phyloP scores from a whole-genome alignment of 35 echinoderm and acorn worm genomes.

The Chiridota heheva region DNA sequence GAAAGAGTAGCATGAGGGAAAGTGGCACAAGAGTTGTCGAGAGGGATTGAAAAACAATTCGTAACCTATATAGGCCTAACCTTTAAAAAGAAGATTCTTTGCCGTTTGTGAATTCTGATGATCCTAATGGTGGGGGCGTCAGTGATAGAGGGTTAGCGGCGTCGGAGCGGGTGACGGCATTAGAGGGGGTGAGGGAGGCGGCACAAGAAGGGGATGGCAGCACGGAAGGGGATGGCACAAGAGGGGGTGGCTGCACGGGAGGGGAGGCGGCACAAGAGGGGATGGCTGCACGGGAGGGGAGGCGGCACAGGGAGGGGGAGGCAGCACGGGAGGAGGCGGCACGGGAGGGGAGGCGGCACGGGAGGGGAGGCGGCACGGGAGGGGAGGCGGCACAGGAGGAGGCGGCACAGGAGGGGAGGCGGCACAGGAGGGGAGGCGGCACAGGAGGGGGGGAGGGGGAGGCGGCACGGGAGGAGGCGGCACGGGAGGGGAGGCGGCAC shows the following conservation, averaged over 20 bases:
- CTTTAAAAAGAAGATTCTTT: too few relatives aligned
- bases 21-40: too few relatives aligned
- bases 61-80: too few relatives aligned
- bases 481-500: too few relatives aligned
- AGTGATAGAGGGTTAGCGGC: too few relatives aligned
- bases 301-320: too few relatives aligned
- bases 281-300: too few relatives aligned
- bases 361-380: neutral
- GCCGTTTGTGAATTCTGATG: too few relatives aligned
- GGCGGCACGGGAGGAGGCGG: too few relatives aligned
- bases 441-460: neutral
- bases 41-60: too few relatives aligned
- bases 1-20: too few relatives aligned
- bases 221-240: neutral
- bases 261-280: neutral
- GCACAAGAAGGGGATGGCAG: neutral
- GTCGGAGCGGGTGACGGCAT: neutral
- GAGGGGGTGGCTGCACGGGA: neutral
- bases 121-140: too few relatives aligned
- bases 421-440: neutral
- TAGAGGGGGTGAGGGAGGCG: neutral
- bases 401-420: neutral
- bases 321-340: neutral
- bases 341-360: neutral
- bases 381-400: neutral